Conservation (phyloP, 2,888 invertebrate species). For the Apoda limacodes region DNA sequence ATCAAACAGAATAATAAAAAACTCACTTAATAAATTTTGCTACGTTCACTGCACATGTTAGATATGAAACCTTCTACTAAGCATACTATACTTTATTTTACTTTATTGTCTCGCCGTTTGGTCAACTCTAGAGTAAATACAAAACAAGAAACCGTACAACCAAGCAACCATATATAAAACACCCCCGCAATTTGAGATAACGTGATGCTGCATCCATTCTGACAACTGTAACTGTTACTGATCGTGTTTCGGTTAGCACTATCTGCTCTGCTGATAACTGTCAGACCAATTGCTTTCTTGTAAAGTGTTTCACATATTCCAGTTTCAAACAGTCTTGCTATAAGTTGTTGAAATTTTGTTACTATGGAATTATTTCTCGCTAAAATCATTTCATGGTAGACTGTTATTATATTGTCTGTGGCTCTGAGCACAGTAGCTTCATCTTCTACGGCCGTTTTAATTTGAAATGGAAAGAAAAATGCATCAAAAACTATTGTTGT, state of each 20-base stretch:
- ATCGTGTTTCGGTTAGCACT: constrained; percentile 31
- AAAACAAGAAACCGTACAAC: constrained; percentile 30
- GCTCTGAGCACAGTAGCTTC: constrained; percentile 38
- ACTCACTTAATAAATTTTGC: constrained; percentile 9
- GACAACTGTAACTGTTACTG: constrained; percentile 41
- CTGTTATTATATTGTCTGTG: constrained; percentile 32
- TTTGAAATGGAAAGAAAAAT: constrained; percentile 33
- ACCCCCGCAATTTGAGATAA: constrained; percentile 33
- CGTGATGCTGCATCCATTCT: constrained; percentile 39
- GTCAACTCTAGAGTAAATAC: constrained; percentile 40
- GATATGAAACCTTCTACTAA: too few relatives aligned
- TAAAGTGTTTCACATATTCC: constrained; percentile 42
- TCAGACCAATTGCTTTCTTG: constrained; percentile 37
- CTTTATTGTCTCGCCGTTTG: too few relatives aligned
- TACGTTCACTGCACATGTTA: constrained; percentile 6
- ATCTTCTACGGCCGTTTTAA: constrained; percentile 30
- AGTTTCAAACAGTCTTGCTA: constrained; percentile 38
- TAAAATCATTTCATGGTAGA: constrained; percentile 47
- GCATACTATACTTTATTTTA: too few relatives aligned
- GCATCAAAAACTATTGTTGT: constrained; percentile 34
- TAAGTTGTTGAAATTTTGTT: constrained; percentile 24
- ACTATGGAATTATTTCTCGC: constrained; percentile 30
- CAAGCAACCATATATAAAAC: constrained; percentile 38
- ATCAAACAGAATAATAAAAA: constrained; percentile 12
- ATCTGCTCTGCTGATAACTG: constrained; percentile 29